Base-by-base conservation (phyloP, 1,140 invertebrate genomes). In the Musca vetustissima region DNA sequence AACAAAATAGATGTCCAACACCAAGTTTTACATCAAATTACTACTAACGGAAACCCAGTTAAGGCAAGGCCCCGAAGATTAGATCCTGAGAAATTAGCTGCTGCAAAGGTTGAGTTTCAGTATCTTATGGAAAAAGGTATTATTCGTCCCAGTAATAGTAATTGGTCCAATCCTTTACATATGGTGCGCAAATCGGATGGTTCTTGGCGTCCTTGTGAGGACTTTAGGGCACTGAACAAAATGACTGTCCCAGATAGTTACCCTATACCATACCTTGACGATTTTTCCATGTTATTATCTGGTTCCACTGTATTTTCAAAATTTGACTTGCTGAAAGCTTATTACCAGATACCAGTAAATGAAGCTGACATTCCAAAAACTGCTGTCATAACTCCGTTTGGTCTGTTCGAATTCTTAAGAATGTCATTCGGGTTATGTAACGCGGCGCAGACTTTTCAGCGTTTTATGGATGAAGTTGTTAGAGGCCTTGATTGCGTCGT, bases 381-480 rank as follows among this genome's bases (percentile, higher is more conserved):
- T 25, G 24, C 64, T 15, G 22, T 66, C n/a, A n/a, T n/a, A n/a
- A n/a, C n/a, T n/a, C 64, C 64, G 24, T 66, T 66, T 50, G 64
- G 24, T 13, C 24, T 43, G 24, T n/a, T 24, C 21, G 36, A 57
- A 14, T 59, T 48, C 3, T 36, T 21, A 6, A 14, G 47, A 21
- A 53, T 68, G 66, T 17, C 53, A 36, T 68, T 59, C 48, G 66
- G 66, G 4, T n/a, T 68, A 36, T 22, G 66, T 22, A 68, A 68
- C 21, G 66, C 53, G 6, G 53, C 53, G 1, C 19, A 57, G 24
- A 59, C 53, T 2, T 88, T 87, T 70, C 84, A 87, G 74, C 66
- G 86, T 14, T 79, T 84, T 15, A 86, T 87, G 68, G 76, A 85
- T 72, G 28, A 28, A 4, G 28, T 28, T 28, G 48, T 85, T 2